Evolutionary conservation across 2,888 invertebrate genomes (phyloP).

Genomic region (Limnephilus auricula): DNA sequence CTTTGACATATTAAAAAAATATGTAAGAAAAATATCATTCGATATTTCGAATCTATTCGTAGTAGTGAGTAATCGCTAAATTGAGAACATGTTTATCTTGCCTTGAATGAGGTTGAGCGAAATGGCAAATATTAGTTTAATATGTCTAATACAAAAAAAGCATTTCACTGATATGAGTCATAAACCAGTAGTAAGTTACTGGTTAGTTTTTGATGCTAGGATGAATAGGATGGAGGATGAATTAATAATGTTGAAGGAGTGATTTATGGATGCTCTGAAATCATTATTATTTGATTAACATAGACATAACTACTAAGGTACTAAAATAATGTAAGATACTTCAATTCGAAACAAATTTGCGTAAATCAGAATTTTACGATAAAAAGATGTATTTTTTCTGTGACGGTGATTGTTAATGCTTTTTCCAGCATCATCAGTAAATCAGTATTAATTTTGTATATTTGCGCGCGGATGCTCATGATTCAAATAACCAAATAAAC

Average conservation of each 20-base stretch:
- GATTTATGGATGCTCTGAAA: not conserved
- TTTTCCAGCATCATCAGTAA: too few species aligned
- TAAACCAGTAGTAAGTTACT: not conserved
- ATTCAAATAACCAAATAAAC: too few species aligned
- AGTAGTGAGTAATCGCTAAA: not conserved
- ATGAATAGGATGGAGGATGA: not conserved
- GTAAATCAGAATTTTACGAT: too few species aligned
- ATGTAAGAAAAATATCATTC: too few species aligned
- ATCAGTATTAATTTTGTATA: too few species aligned
- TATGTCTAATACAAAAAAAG: not conserved
- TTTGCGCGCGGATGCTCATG: too few species aligned
- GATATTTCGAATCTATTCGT: not conserved
- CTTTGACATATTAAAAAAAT: not conserved
- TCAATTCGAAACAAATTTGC: too few species aligned
- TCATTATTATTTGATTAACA: too few species aligned
- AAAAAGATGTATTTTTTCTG: too few species aligned
- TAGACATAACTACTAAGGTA: too few species aligned
- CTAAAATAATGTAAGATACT: too few species aligned
- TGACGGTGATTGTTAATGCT: too few species aligned
- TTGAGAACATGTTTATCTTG: not conserved
- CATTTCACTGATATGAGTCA: not conserved
- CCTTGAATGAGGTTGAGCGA: not conserved
- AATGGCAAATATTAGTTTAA: not conserved
- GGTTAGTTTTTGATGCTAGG: not conserved
- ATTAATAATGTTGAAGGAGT: not conserved